Conservation (phyloP, 1,140 invertebrate genomes). For the Potamilus streckersoni region DNA sequence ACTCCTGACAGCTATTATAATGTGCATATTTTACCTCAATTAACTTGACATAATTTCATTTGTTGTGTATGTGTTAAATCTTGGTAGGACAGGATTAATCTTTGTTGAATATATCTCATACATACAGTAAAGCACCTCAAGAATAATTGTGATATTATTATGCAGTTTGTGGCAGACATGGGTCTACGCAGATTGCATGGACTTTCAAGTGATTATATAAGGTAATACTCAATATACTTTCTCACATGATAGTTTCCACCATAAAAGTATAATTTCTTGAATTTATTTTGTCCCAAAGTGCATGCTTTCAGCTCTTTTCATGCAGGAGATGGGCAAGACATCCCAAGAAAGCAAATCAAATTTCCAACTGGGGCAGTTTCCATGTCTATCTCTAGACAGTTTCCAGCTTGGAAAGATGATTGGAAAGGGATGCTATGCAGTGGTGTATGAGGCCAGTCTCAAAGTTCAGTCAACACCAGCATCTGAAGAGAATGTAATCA, state of each 20-base stretch:
- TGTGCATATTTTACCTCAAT: no score
- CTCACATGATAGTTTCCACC: background rate
- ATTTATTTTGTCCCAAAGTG: background rate
- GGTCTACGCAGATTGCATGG: no score
- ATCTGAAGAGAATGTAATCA: background rate
- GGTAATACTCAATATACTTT: background rate
- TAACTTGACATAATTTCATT: no score
- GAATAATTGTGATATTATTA: no score
- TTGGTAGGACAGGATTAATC: no score
- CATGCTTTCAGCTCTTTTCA: background rate
- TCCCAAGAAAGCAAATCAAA: background rate
- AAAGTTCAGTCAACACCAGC: background rate
- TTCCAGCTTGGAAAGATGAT: slow-evolving; percentile 79
- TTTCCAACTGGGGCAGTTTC: background rate
- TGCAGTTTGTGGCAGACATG: no score
- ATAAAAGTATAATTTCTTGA: background rate
- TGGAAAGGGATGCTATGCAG: slow-evolving; percentile 85
- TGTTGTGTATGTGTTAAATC: no score
- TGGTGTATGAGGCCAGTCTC: slow-evolving; percentile 79
- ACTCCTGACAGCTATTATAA: no score
- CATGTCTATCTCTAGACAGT: slow-evolving; percentile 69
- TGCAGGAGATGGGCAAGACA: slow-evolving; percentile 9
- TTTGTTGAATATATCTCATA: no score
- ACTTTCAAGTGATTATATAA: no score
- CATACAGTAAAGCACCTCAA: no score